Evolutionary conservation across 2,113 vertebrate genomes (phyloP).

Genomic region (Telmatochromis sp.): DNA sequence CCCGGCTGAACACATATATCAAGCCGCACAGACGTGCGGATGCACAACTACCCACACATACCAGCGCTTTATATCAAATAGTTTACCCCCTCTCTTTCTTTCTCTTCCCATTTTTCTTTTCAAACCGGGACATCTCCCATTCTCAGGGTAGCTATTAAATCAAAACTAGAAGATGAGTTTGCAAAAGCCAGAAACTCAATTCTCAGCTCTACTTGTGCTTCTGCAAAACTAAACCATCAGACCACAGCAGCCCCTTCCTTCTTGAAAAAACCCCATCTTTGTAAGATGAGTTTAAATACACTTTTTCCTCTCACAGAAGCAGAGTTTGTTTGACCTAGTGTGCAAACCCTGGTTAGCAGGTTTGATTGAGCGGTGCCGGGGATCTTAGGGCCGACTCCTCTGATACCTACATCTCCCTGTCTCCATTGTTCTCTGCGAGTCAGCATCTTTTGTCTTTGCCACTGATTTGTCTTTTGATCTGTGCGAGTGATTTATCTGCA

Average conservation of each 20-base stretch:
- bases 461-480: conserved; percentile 77
- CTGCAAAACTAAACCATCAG: conserved; percentile 3
- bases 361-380: conserved; percentile 57
- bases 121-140: conserved; percentile 23
- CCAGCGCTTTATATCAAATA: conserved; percentile 33
- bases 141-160: conserved; percentile 34
- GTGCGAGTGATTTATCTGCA: conserved; percentile 74
- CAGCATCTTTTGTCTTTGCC: conserved; percentile 76
- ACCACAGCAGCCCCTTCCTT: background rate
- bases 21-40: background rate
- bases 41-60: conserved; percentile 8
- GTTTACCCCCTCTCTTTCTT: conserved; percentile 17
- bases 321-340: conserved; percentile 52
- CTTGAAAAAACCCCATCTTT: background rate
- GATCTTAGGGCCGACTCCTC: conserved; percentile 62
- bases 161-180: conserved; percentile 44
- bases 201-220: background rate
- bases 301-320: background rate
- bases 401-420: conserved; percentile 62
- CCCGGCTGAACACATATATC: conserved; percentile 32
- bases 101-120: conserved; percentile 30
- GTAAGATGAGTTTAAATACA: conserved; percentile 14
- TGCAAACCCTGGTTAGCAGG: conserved; percentile 38
- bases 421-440: conserved; percentile 69
- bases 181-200: conserved; percentile 21